Evolutionary conservation across 53 echinoderm and acorn worm species (phyloP).

Genomic region (Zoroaster sp.): DNA sequence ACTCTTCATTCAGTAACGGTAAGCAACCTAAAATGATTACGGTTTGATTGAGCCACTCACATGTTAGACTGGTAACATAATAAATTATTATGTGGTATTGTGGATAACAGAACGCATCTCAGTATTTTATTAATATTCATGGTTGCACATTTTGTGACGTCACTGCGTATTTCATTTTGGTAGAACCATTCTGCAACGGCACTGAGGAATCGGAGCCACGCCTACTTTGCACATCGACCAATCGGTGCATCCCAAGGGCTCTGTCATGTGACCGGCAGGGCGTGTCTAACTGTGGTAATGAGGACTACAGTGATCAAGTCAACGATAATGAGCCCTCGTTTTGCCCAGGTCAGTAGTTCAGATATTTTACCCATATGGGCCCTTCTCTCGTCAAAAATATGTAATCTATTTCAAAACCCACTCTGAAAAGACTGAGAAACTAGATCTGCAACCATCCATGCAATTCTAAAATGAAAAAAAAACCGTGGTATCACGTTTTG

Average conservation of each 20-base stretch:
- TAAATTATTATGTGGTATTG: no score
- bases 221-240: constrained; percentile 59
- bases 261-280: constrained; percentile 67
- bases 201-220: constrained; percentile 36
- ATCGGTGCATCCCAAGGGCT: constrained; percentile 58
- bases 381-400: no score
- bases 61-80: no score
- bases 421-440: no score
- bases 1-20: constrained; percentile 61
- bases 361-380: no score
- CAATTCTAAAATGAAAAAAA: no score
- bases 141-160: no score
- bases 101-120: no score
- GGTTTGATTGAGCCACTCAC: no score
- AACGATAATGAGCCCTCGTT: constrained; percentile 22
- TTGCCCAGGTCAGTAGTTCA: constrained; percentile 68
- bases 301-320: constrained; percentile 70
- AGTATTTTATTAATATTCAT: no score
- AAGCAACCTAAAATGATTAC: no score
- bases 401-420: no score
- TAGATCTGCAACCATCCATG: not conserved
- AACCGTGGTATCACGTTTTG: not conserved
- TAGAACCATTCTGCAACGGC: not conserved
- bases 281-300: constrained; percentile 66
- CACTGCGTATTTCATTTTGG: not conserved